phyloP scores from a whole-genome alignment of 2,888 invertebrate species.

The Phalangium opilio region DNA sequence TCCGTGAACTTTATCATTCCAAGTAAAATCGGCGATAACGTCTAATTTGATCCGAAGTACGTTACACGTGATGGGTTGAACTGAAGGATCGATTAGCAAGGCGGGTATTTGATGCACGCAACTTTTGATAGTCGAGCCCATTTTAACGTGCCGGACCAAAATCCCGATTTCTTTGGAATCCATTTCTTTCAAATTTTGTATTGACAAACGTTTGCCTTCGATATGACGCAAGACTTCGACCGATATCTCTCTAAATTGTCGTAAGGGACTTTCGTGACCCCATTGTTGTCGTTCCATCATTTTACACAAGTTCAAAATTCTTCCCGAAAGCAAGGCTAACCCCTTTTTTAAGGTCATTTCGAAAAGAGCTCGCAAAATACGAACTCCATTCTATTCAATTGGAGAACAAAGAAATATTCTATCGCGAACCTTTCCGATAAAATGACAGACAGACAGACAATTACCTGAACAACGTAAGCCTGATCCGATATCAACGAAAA shows the following conservation, averaged over 20 bases:
- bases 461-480: slow-evolving; percentile 72
- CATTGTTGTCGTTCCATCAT: slow-evolving; percentile 86
- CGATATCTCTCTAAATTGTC: slow-evolving; percentile 53
- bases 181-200: slow-evolving; percentile 71
- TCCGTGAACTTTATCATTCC: slow-evolving; percentile 83
- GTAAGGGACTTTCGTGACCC: slow-evolving; percentile 67
- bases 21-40: slow-evolving; percentile 55
- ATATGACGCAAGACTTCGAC: slow-evolving; percentile 63
- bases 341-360: slow-evolving; percentile 80
- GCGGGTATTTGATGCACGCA: slow-evolving; percentile 73
- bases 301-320: slow-evolving; percentile 72
- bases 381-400: slow-evolving; percentile 56
- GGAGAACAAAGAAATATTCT: not conserved
- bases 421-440: too few relatives aligned
- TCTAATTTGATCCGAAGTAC: slow-evolving; percentile 66
- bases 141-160: slow-evolving; percentile 56
- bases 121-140: slow-evolving; percentile 58
- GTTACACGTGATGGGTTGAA: slow-evolving; percentile 92
- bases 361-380: slow-evolving; percentile 81
- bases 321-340: slow-evolving; percentile 72
- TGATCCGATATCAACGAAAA: slow-evolving; percentile 78
- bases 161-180: slow-evolving; percentile 66
- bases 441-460: too few relatives aligned
- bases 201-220: slow-evolving; percentile 47
- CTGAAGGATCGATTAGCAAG: slow-evolving; percentile 59